Evolutionary conservation across 2,888 invertebrate genomes (phyloP), one percentile per base, ranked within the genome.

Genomic region (Ophion obscuratus): DNA sequence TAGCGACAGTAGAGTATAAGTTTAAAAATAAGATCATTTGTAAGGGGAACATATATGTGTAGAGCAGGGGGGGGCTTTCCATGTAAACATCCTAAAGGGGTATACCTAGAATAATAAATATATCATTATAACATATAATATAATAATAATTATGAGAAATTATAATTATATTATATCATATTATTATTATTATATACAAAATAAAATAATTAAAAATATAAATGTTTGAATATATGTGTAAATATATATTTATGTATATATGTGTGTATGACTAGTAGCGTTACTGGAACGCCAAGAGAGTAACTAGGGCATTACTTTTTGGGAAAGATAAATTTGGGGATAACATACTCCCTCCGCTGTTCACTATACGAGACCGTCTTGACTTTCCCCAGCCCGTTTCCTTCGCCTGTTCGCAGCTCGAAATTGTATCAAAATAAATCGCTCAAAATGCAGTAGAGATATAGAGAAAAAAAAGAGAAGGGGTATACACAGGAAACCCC

Each of bases 341-440:
- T 53, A 24, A 53, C 53, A 9, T 27, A 17, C 27, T 44, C 27
- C 47, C 14, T 27, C 17, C 10, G 27, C 27, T 47, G 27, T 47
- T 14, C 24, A 20, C 47, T 47, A 53, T 6, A 9, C 24, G 3
- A 27, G 17, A 53, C 24, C 5, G 44, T 20, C 17, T 53, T 4
- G 27, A 66, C 11, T 47, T 62, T 44, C 14, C 71, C 27, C n/a
- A 44, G 40, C 36, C 66, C 20, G 4, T 20, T 36, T 59, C 20
- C 67, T 59, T 53, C 53, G 53, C 17, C 53, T 53, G 53, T 53
- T 17, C 53, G 53, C 14, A 53, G 5, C 4, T 91, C 89, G 89
- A 88, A 88, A 88, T 92, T 92, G 93, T 93, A 93, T 93, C 93
- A 93, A 93, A 93, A 93, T 93, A 93, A 93, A 93, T 92, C 92